Evolutionary conservation across 1,140 invertebrate genomes (phyloP).

Genomic region (Bradysia coprophila): DNA sequence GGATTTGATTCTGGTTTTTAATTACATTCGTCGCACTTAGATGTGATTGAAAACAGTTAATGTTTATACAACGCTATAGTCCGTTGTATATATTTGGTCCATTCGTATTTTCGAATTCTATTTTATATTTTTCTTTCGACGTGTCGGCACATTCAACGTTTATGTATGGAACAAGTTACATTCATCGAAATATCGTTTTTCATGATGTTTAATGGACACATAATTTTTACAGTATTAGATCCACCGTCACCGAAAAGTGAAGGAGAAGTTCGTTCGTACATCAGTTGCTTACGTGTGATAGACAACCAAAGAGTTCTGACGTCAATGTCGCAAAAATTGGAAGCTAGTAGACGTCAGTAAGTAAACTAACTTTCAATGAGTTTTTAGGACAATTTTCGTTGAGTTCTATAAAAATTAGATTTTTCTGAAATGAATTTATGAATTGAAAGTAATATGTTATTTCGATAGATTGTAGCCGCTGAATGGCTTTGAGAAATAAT

Average conservation of each 20-base stretch:
- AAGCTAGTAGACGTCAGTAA: constrained; percentile 27
- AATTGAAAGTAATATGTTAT: neutral
- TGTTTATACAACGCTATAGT: no score
- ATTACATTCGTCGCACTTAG: no score
- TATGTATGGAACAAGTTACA: no score
- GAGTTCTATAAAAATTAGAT: neutral
- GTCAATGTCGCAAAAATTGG: constrained; percentile 49
- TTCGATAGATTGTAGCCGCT: no score
- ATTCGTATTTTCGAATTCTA: neutral
- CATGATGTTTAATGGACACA: neutral
- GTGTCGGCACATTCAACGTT: no score
- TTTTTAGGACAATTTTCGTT: neutral
- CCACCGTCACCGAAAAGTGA: constrained; percentile 48
- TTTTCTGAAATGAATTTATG: neutral
- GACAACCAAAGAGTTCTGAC: constrained; percentile 60
- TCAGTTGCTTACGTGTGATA: constrained; percentile 49
- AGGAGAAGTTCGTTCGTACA: constrained; percentile 39
- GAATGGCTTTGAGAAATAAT: no score
- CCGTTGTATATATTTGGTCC: no score
- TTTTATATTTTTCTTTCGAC: neutral
- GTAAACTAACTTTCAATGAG: neutral
- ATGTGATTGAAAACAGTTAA: no score
- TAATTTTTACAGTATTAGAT: constrained; percentile 30
- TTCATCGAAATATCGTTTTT: no score
- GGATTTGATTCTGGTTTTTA: no score